These are phyloP conservation scores for Zoanthus solanderi DNA, from an alignment of 92 coral and sea anemone species.

Conservation along the genomic window DNA sequence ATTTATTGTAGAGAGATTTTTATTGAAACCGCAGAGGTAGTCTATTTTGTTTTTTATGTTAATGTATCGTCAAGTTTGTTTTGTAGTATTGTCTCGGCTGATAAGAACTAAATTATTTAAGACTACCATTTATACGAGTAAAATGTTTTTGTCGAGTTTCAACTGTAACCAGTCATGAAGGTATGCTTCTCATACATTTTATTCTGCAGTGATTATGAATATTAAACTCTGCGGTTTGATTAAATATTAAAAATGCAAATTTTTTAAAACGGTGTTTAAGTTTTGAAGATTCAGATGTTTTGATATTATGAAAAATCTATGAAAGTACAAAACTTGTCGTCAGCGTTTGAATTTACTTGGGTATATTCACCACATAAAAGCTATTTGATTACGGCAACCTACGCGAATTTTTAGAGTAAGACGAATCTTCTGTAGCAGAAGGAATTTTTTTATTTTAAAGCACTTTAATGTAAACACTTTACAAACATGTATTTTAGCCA, in stretches of 20 bases:
- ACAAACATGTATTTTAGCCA: neutral
- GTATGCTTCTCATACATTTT: neutral
- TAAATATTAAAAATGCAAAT: constrained; percentile 6
- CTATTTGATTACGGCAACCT: neutral
- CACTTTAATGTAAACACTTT: constrained; percentile 16
- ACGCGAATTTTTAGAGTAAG: constrained; percentile 2
- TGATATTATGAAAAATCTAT: neutral
- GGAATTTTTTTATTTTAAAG: neutral
- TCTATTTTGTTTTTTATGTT: neutral
- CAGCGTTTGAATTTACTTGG: constrained; percentile 3
- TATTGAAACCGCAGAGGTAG: neutral
- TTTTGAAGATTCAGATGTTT: neutral
- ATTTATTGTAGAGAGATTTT: constrained; percentile 31
- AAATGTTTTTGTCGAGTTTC: neutral
- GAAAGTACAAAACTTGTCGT: constrained; percentile 2
- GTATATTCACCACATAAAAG: neutral
- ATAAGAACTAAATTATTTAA: neutral
- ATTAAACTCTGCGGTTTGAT: neutral
- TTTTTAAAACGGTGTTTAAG: constrained; percentile 26
- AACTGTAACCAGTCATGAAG: neutral
- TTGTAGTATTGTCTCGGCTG: no score
- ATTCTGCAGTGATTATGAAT: constrained; percentile 8
- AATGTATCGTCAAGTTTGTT: neutral
- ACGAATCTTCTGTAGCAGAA: constrained; percentile 47
- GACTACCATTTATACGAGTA: neutral